These are phyloP conservation scores for Adoxophyes honmai DNA, from an alignment of 1,140 invertebrate genomes.

Conservation along the genomic window DNA sequence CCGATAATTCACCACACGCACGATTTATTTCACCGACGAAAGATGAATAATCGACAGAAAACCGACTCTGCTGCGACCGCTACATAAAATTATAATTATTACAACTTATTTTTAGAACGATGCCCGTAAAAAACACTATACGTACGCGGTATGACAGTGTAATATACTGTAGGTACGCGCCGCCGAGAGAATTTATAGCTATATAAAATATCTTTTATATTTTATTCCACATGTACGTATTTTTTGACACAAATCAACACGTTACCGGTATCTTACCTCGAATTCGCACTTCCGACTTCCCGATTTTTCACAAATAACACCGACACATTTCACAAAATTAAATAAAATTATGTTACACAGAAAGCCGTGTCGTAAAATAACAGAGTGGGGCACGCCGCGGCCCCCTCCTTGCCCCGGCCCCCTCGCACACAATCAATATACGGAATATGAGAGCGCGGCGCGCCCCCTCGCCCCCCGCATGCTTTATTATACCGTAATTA, in stretches of 20 bases:
- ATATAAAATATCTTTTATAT: constrained; percentile 71
- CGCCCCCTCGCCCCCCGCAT: constrained; percentile 73
- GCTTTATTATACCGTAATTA: constrained; percentile 77
- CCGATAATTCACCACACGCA: constrained; percentile 57
- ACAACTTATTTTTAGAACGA: constrained; percentile 77
- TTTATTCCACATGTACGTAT: constrained; percentile 56
- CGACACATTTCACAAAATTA: constrained; percentile 77
- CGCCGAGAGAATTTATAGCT: constrained; percentile 73
- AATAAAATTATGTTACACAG: constrained; percentile 77
- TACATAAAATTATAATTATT: constrained; percentile 78
- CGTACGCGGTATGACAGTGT: constrained; percentile 76
- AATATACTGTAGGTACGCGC: constrained; percentile 73
- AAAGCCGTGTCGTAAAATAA: constrained; percentile 77
- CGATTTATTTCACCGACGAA: constrained; percentile 21
- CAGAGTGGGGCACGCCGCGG: constrained; percentile 75
- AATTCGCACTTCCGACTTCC: constrained; percentile 65
- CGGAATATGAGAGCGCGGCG: constrained; percentile 76
- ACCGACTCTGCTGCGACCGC: constrained; percentile 70
- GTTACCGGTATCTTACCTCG: constrained; percentile 63
- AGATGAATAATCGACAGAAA: constrained; percentile 68
- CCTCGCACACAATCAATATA: constrained; percentile 77
- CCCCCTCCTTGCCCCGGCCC: constrained; percentile 71
- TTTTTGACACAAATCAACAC: constrained; percentile 56
- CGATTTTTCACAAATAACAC: constrained; percentile 74
- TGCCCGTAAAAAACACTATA: constrained; percentile 77